Evolutionary conservation across 92 coral and sea anemone genomes (phyloP).

Genomic region (Porites evermanni): DNA sequence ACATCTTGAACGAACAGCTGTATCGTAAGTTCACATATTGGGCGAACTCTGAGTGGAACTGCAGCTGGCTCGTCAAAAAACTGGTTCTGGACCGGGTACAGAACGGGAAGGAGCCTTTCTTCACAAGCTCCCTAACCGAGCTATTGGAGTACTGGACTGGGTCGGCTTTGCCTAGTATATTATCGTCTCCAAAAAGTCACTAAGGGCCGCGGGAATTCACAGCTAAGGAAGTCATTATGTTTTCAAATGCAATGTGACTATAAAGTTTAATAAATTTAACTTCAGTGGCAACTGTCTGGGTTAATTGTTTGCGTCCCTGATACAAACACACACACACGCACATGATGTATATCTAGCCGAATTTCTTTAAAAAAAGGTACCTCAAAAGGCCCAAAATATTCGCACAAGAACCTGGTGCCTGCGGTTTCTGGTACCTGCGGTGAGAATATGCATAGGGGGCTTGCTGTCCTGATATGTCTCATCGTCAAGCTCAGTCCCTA

Average conservation of each 20-base stretch:
- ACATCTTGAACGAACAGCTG: conserved; percentile 49
- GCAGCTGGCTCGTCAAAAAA: conserved; percentile 53
- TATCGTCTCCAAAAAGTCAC: conserved; percentile 25
- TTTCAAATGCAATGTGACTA: conserved; percentile 11
- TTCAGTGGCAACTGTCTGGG: conserved; percentile 10
- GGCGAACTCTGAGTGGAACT: conserved; percentile 50
- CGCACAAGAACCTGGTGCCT: no score
- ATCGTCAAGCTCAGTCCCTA: no score
- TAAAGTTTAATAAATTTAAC: conserved; percentile 19
- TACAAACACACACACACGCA: no score
- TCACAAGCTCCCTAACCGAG: conserved; percentile 41
- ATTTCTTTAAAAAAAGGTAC: no score
- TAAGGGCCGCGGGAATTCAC: background rate
- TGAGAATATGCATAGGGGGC: no score
- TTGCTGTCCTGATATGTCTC: no score
- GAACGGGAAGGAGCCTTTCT: conserved; percentile 52
- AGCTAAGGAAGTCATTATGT: background rate
- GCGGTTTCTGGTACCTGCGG: no score
- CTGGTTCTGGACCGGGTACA: conserved; percentile 41
- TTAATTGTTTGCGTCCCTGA: background rate
- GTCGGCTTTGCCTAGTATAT: conserved; percentile 14
- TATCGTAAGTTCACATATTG: conserved; percentile 51
- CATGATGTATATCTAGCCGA: no score
- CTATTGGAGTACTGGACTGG: conserved; percentile 48
- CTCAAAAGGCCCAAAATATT: no score